A percentile compares a stretch with the other conserved stretches of the same genome.
phyloP scores from a whole-genome alignment of 2,888 invertebrate genomes.

The Ceraclea dissimilis region DNA sequence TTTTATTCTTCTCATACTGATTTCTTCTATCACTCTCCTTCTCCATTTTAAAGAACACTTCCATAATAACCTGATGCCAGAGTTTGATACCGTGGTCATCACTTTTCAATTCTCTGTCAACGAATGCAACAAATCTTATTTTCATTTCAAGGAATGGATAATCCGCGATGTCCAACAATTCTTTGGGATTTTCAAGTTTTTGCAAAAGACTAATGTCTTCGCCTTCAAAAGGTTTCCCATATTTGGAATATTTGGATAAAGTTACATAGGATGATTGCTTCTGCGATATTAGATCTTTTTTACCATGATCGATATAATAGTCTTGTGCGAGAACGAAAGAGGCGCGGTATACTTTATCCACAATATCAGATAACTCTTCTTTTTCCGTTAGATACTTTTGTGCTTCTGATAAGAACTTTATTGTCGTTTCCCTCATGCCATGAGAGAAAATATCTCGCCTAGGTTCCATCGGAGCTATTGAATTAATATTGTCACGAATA shows the following conservation, averaged over 20 bases:
- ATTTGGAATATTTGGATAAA: no score
- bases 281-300: no score
- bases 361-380: background rate
- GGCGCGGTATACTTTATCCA: background rate
- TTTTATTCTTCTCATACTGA: no score
- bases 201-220: no score
- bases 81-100: no score
- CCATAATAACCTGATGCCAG: no score
- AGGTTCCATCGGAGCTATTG: background rate
- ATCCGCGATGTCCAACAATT: background rate
- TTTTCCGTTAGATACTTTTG: background rate
- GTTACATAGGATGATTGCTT: no score
- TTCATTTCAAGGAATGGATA: background rate
- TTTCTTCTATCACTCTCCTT: no score
- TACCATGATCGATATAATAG: no score
- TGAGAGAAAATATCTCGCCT: no score
- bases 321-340: background rate
- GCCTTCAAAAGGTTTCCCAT: background rate
- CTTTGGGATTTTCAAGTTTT: background rate
- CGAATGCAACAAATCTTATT: background rate
- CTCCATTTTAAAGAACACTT: no score
- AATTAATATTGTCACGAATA: background rate
- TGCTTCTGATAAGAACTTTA: background rate
- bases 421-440: background rate
- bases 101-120: background rate